A percentile compares a stretch with the other conserved stretches of the same genome.
These are phyloP conservation scores for Xenopus laevis DNA, from an alignment of 2,113 vertebrate species.

Conservation along the genomic window DNA sequence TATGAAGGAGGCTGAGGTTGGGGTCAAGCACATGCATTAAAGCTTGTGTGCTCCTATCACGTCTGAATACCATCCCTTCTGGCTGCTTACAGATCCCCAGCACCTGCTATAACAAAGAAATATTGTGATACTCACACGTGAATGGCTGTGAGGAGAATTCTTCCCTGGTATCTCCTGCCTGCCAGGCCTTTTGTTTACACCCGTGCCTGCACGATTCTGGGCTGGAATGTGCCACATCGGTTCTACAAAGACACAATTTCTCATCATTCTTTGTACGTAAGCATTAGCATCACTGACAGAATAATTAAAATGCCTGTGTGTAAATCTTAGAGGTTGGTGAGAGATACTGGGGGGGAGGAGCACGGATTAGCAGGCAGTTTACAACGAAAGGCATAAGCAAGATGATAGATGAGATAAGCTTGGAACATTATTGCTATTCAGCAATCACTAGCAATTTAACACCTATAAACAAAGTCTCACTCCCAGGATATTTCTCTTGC, in stretches of 20 bases:
- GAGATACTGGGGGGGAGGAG: constrained; percentile 7
- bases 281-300: constrained; percentile 16
- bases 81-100: no score
- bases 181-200: constrained; percentile 63
- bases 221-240: constrained; percentile 83
- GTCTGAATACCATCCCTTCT: neutral
- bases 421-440: neutral
- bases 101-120: no score
- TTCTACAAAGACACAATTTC: constrained; percentile 60
- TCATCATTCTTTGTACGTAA: constrained; percentile 6
- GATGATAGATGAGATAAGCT: neutral
- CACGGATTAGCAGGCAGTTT: neutral
- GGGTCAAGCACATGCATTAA: neutral
- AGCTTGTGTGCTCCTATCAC: neutral
- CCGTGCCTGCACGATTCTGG: constrained; percentile 62
- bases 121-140: constrained; percentile 68
- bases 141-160: constrained; percentile 82
- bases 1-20: neutral
- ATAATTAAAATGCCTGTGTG: constrained; percentile 27
- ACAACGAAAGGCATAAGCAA: neutral
- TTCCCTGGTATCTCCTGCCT: constrained; percentile 77
- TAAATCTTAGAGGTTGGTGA: constrained; percentile 24
- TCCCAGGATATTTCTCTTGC: neutral
- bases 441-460: neutral
- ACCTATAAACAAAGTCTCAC: neutral